Conservation (phyloP, 2,888 invertebrate species). For the Tillus elongatus region DNA sequence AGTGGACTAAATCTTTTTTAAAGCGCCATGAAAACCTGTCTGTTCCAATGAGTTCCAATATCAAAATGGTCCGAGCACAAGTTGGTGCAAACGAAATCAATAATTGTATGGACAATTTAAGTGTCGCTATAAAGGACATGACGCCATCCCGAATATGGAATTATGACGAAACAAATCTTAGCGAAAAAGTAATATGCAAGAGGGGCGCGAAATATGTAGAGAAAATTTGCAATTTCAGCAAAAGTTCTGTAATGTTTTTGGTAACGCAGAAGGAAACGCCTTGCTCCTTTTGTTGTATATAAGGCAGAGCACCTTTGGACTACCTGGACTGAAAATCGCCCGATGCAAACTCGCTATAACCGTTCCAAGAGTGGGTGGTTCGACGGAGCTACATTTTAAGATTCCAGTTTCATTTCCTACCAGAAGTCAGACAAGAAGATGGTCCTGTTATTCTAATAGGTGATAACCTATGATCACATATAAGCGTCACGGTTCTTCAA, state of each 20-base stretch:
- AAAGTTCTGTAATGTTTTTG: too few relatives aligned
- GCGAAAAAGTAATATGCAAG: slow-evolving; percentile 25
- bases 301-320: slow-evolving; percentile 28
- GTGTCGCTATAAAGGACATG: slow-evolving; percentile 12
- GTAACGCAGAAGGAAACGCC: too few relatives aligned
- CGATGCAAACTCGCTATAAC: slow-evolving; percentile 30
- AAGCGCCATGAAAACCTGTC: slow-evolving; percentile 11
- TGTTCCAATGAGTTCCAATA: slow-evolving; percentile 13
- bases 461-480: slow-evolving; percentile 29
- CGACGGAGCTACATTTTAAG: slow-evolving; percentile 21
- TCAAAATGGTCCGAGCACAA: slow-evolving; percentile 15
- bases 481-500: slow-evolving; percentile 23
- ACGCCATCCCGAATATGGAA: slow-evolving; percentile 11
- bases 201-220: slow-evolving; percentile 30
- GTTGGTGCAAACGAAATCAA: slow-evolving; percentile 9
- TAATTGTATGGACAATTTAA: slow-evolving; percentile 15
- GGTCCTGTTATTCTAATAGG: slow-evolving; percentile 29
- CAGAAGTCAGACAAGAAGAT: slow-evolving; percentile 21
- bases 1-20: slow-evolving; percentile 14
- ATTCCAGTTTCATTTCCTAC: slow-evolving; percentile 23
- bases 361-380: slow-evolving; percentile 30
- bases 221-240: slow-evolving; percentile 27
- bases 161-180: slow-evolving; percentile 15
- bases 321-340: slow-evolving; percentile 35
- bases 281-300: too few relatives aligned